Base-by-base conservation (phyloP, 2,888 invertebrate species). In the Drosophila neonasuta region DNA sequence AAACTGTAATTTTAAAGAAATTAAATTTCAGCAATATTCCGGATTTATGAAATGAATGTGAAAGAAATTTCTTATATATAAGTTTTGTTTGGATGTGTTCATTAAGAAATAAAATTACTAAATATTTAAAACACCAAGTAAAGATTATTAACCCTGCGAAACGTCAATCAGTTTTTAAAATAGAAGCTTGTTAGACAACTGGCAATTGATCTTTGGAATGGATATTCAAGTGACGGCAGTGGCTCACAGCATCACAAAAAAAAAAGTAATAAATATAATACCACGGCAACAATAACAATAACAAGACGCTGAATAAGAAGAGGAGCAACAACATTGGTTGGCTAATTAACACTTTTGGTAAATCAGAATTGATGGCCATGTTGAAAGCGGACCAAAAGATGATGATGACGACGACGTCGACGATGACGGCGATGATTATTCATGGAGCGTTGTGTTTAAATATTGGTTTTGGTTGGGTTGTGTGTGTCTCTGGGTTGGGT, bases 311-410 rank as follows among this genome's bases (percentile, higher is more conserved):
- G 36, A 36, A 36, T 4, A 36, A 11, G 36, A 36, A 36, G 36
- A 36, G 6, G 36, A 36, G 42, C 50, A 51, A 46, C 59, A 64
- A 71, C 68, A 57, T 75, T 70, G 59, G 73, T 72, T 79, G 79
- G 75, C 87, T 85, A 86, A 86, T 86, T 86, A 86, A 86, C 86
- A 86, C 86, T 86, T 86, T 86, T 77, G 69, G 82, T 80, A 79
- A 84, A 86, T 81, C 79, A 78, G 76, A 87, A 86, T 79, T 88
- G 86, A 86, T 86, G 79, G 88, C 77, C 74, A 71, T 74, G 86
- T 74, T 88, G 87, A 86, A 87, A 88, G 83, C 71, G 63, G 82
- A 57, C 71, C 57, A 64, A 74, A 54, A 52, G 50, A 39, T 70
- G 64, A 52, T 68, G 81, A 81, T 63, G 66, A 61, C 48, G 82